Evolutionary conservation across 1,140 invertebrate genomes (phyloP), one percentile per base, ranked within the genome.

Genomic region (Nymphalis io): DNA sequence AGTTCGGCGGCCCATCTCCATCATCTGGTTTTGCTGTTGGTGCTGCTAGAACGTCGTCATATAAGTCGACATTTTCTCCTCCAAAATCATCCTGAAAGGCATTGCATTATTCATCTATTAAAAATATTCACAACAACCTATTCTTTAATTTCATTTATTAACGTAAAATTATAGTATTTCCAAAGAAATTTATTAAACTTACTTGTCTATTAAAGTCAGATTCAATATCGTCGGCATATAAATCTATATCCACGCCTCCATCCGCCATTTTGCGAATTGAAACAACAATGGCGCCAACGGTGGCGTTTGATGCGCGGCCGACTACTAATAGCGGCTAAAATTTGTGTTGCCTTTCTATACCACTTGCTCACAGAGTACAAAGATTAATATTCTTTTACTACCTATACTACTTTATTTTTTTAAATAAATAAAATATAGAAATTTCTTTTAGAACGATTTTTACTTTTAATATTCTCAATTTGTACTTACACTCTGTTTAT

Each of bases 191-290:
- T 53, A 48, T 16, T 51, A 11, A n/a, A 60, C 68, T 85, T 80
- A 92, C 89, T 83, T 91, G 90, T 85, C 91, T 87, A 79, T 96
- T 96, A 93, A 98, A 98, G 93, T 98, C 97, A 89, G 97, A 96
- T 93, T 98, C 97, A 88, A 98, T 95, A 95, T 98, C 97, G 90
- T 98, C 98, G 76, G 96, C 97, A 93, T 99, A 99, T 80, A 99
- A 94, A 96, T 99, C 98, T 92, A 99, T 98, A 93, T 98, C 98
- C 83, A 95, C 95, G 93, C 96, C 96, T 93, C 96, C 96, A 92
- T 98, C 97, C 93, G 96, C 97, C 97, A 98, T 98, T 94, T 96
- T 96, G 84, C 79, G 79, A 83, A 80, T 75, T 77, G 60, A 69
- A 62, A 44, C 21, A 33, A 20, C 33, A 48, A 66, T 46, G 64